A percentile compares a stretch with the other conserved stretches of the same genome.
Conservation (phyloP, 2,113 vertebrate genomes). For the Lycaon pictus region DNA sequence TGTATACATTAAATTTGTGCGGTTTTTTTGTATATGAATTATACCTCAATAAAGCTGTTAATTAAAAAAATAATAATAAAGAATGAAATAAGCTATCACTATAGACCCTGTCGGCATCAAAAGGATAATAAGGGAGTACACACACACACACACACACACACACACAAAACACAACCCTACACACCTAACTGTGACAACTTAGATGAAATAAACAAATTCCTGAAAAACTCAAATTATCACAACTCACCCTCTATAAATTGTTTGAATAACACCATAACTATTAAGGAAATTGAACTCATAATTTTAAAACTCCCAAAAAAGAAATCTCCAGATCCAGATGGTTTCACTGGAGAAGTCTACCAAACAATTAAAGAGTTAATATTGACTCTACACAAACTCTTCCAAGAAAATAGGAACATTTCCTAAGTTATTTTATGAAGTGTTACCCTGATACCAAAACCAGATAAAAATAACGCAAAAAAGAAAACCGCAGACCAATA, state of each 20-base stretch:
- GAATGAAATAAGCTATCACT: not conserved
- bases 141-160: too few relatives aligned
- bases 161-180: not conserved
- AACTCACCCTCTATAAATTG: not conserved
- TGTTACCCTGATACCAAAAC: not conserved
- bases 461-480: not conserved
- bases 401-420: not conserved
- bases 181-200: not conserved
- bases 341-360: not conserved
- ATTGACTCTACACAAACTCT: not conserved
- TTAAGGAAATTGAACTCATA: not conserved
- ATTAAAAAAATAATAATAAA: not conserved
- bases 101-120: not conserved
- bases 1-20: not conserved
- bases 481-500: not conserved
- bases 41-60: not conserved
- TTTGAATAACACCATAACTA: not conserved
- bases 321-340: not conserved
- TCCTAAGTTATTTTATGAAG: not conserved
- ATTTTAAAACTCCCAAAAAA: not conserved
- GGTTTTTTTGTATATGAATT: not conserved
- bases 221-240: not conserved
- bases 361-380: not conserved
- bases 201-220: not conserved
- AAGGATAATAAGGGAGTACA: not conserved